Base-by-base conservation (phyloP, 2,797 vertebrate species). In the Brachyrhaphis roseni region DNA sequence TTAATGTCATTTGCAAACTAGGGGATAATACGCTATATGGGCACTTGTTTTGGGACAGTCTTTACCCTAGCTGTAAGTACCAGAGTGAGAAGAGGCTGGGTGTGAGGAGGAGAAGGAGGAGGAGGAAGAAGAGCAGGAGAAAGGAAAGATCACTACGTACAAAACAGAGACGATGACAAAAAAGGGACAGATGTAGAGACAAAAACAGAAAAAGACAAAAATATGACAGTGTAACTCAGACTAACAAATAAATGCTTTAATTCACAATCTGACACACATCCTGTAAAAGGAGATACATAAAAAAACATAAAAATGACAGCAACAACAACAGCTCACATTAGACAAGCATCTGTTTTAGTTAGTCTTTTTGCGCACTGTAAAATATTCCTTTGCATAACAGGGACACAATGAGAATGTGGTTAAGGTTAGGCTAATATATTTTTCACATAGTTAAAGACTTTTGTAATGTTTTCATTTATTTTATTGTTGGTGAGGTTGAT, bases 1-100 rank as follows among this genome's bases (percentile, higher is more conserved):
- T 31, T 71, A 73, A 78, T 55, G 4, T 55, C 18, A 72, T 39
- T 66, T 66, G 18, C 8, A 80, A 28, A 77, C n/a, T 31, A 55
- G 26, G 45, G 64, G 34, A 57, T 72, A 11, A 11, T 55, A 71
- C 0, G 1, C 26, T 23, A 75, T 16, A 28, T 72, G 49, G 78
- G 72, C 20, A 5, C 53, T 73, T 47, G 70, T 46, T 51, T 74
- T 66, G 62, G 31, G 62, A 66, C 34, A 66, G 62, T 4, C 18
- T 51, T 70, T 26, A 62, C 39, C 73, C 36, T 89, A 91, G 88
- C 88, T 87, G 84, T 90, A 88, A 91, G 89, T 92, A 92, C 92
- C 91, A 94, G 93, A 94, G 94, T 95, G 93, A 94, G 90, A 94
- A 87, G 93, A 94, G 93, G 94, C 94, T 15, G 93, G 91, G 88